A percentile compares a stretch with the other conserved stretches of the same genome.
These are phyloP conservation scores for Campaea margaritaria DNA, from an alignment of 2,888 invertebrate species.

Conservation along the genomic window DNA sequence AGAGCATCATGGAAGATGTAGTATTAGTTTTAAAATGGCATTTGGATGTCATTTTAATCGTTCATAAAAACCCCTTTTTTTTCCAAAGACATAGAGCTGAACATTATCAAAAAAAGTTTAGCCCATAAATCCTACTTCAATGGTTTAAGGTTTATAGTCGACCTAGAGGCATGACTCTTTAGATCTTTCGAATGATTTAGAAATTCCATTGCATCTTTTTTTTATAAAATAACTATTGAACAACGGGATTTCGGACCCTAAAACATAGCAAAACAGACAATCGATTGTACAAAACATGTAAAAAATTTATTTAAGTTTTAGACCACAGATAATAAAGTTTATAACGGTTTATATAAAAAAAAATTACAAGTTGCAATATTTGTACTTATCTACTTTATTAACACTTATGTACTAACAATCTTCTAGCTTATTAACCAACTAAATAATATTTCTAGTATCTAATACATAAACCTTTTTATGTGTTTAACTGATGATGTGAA, in stretches of 20 bases:
- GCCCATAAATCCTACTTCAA: background rate
- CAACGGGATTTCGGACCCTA: too few species aligned
- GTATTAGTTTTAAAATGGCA: constrained; percentile 1
- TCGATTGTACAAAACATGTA: background rate
- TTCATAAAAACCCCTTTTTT: background rate
- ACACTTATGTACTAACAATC: constrained; percentile 4
- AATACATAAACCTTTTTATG: background rate
- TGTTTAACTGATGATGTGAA: constrained; percentile 1
- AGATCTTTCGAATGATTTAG: background rate
- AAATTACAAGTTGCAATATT: too few species aligned
- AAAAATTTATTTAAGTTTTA: too few species aligned
- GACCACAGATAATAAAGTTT: too few species aligned
- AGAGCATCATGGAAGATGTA: constrained; percentile 20
- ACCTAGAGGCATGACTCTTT: background rate
- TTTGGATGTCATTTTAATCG: background rate
- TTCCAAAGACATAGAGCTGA: background rate
- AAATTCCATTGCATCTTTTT: background rate
- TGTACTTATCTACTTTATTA: too few species aligned
- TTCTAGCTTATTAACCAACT: constrained; percentile 17
- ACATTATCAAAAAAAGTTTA: background rate
- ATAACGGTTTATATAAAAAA: too few species aligned
- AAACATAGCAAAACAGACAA: background rate
- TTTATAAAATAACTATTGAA: too few species aligned
- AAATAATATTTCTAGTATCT: constrained; percentile 13
- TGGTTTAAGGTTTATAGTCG: background rate